Conservation (phyloP, 2,797 vertebrate genomes). For the Rousettus madagascariensis region DNA sequence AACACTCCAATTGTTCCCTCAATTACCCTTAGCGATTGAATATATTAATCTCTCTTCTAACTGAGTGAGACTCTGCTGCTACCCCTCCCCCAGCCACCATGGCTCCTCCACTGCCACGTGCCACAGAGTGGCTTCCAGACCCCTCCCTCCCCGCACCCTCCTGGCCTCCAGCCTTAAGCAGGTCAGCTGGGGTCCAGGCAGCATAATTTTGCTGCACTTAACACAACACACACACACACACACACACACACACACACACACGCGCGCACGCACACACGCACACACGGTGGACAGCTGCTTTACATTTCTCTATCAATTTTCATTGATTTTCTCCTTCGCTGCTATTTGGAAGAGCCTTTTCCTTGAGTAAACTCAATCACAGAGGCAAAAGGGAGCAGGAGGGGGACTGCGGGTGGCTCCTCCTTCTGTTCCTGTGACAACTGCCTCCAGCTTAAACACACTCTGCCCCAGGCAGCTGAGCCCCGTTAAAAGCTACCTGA, state of each 20-base stretch:
- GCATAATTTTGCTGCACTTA: background rate
- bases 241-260: background rate
- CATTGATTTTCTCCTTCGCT: slow-evolving; percentile 73
- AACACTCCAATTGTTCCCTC: slow-evolving; percentile 79
- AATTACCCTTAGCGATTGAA: slow-evolving; percentile 76
- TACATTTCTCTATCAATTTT: slow-evolving; percentile 70
- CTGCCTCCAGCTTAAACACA: slow-evolving; percentile 65
- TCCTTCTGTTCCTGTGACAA: slow-evolving; percentile 53
- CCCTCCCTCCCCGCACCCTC: background rate
- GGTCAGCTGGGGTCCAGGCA: background rate
- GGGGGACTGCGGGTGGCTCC: background rate
- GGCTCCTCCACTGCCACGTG: background rate
- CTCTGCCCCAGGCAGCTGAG: slow-evolving; percentile 75
- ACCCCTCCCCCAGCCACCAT: slow-evolving; percentile 24
- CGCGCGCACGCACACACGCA: rapidly evolving
- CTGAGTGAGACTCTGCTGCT: slow-evolving; percentile 43
- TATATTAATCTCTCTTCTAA: slow-evolving; percentile 77
- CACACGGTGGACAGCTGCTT: background rate
- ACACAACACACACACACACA: rapidly evolving
- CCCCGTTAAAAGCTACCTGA: slow-evolving; percentile 74
- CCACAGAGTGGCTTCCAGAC: slow-evolving; percentile 3
- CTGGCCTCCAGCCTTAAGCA: background rate
- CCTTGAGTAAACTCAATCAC: slow-evolving; percentile 68
- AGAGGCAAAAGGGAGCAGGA: background rate
- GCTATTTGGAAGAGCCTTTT: slow-evolving; percentile 58